These are phyloP conservation scores for Mastigias papua DNA, from an alignment of 30 jellyfish, hydroid and myxozoan species.

Conservation along the genomic window DNA sequence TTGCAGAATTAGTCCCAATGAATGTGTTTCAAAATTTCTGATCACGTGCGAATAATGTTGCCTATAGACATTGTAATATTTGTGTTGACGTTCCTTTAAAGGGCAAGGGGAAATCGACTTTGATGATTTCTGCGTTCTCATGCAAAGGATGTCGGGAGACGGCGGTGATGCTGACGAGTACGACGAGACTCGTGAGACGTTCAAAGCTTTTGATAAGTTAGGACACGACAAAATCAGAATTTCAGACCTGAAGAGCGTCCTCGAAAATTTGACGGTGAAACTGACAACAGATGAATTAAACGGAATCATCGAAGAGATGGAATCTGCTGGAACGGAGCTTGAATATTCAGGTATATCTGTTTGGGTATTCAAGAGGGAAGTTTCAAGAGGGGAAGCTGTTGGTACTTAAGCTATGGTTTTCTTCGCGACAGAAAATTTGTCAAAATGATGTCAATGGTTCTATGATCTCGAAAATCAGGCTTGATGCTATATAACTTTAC, in stretches of 20 bases:
- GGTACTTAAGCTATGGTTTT: no score
- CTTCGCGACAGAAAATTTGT: no score
- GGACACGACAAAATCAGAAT: slow-evolving; percentile 59
- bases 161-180: slow-evolving; percentile 56
- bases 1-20: no score
- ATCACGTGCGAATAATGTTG: no score
- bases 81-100: neutral
- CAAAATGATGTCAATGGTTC: no score
- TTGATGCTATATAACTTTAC: no score
- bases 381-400: no score
- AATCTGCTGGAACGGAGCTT: slow-evolving; percentile 45
- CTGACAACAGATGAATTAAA: slow-evolving; percentile 63
- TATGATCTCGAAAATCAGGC: no score
- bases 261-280: slow-evolving; percentile 52
- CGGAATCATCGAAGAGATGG: slow-evolving; percentile 59
- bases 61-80: neutral
- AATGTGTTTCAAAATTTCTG: no score
- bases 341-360: slow-evolving; percentile 47
- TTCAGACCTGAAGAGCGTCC: slow-evolving; percentile 67
- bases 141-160: slow-evolving; percentile 70
- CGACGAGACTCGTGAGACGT: slow-evolving; percentile 70
- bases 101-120: slow-evolving; percentile 80
- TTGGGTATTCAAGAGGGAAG: neutral
- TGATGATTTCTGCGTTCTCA: slow-evolving; percentile 72
- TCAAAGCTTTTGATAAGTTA: slow-evolving; percentile 66